These are phyloP conservation scores for Tuta absoluta DNA, from an alignment of 2,888 invertebrate genomes.

Conservation along the genomic window DNA sequence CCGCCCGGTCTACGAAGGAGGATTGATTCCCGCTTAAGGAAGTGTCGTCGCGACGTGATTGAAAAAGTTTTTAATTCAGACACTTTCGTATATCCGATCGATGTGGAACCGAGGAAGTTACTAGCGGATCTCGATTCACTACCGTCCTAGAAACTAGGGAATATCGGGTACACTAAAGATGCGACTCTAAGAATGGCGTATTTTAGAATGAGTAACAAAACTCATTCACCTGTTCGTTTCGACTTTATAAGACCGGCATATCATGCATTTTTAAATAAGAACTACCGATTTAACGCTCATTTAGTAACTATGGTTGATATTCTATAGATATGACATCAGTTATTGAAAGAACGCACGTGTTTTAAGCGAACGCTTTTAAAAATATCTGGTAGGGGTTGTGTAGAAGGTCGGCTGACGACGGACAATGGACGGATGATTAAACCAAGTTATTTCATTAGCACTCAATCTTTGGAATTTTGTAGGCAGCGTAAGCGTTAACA, in stretches of 20 bases:
- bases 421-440: constrained; percentile 54
- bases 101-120: constrained; percentile 16
- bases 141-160: background rate
- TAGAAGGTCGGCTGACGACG: constrained; percentile 25
- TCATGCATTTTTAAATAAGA: no score
- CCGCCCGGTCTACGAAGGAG: constrained; percentile 8
- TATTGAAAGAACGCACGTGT: no score
- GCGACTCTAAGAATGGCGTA: background rate
- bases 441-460: constrained; percentile 63
- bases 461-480: constrained; percentile 49
- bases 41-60: constrained; percentile 46
- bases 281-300: no score
- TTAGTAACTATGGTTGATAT: no score
- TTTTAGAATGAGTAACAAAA: no score
- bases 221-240: no score
- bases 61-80: constrained; percentile 66
- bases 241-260: no score
- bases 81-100: constrained; percentile 45
- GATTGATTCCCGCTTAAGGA: constrained; percentile 21
- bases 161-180: background rate
- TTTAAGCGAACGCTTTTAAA: background rate
- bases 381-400: background rate
- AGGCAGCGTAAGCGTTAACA: background rate
- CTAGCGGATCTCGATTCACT: constrained; percentile 4
- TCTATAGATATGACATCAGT: no score